Base-by-base conservation (phyloP, 2,888 invertebrate species). In the Atrina japonica region DNA sequence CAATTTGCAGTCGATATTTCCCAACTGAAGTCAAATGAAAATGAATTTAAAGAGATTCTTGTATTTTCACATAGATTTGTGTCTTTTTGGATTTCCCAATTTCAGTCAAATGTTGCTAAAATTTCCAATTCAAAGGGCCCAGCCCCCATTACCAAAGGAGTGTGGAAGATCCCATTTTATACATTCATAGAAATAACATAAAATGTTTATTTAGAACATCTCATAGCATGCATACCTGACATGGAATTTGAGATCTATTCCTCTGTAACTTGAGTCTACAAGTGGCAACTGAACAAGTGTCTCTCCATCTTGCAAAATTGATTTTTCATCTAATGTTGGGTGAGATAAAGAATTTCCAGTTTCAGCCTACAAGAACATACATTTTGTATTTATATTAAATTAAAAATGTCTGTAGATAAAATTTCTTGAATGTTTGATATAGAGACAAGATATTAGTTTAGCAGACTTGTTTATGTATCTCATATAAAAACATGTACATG, bases 251-350 rank as follows among this genome's bases (percentile, higher is more conserved):
- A 75, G n/a, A 16, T 75, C 63, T 9, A 70, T 64, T 25, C 76
- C 30, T n/a, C 60, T 60, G 50, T 78, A 78, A 59, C 55, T 76
- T 9, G 67, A 29, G 30, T 56, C 77, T 11, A 56, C 47, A 9
- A 81, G 60, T 11, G 75, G 76, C 50, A 77, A 41, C 30, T 75
- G 63, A 41, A 77, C 25, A 25, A 77, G 55, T n/a, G 45, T 50
- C 50, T 79, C 80, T 11, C 77, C 70, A 25, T 72, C 88, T 84
- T 78, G 73, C 65, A 83, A 43, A 5, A 76, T 50, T 29, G 67
- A 70, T 9, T 27, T n/a, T 40, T 72, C 72, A 70, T 76, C 74
- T 35, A 23, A 11, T 41, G 58, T 49, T 30, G 60, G 61, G 21
- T 23, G 30, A 21, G 47, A 18, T n/a, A 69, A 27, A 18, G 27